phyloP scores from a whole-genome alignment of 2,888 invertebrate species.

The Ophioninae sp. region DNA sequence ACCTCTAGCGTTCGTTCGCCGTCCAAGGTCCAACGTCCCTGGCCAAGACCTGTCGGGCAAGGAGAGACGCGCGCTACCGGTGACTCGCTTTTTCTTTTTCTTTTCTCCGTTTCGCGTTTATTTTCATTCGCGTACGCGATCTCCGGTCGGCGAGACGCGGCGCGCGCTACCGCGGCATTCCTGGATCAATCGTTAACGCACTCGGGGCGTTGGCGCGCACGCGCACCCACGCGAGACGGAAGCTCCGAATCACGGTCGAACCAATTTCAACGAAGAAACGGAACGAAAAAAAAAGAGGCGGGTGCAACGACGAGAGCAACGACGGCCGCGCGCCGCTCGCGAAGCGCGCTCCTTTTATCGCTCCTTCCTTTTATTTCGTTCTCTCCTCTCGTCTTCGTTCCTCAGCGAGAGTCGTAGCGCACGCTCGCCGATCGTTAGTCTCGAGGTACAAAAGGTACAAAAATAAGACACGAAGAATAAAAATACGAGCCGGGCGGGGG shows the following conservation, averaged over 20 bases:
- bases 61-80: conserved; percentile 60
- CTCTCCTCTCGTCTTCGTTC: neutral
- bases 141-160: neutral
- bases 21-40: conserved; percentile 77
- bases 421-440: conserved; percentile 46
- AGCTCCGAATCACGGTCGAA: neutral
- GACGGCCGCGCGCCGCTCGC: neutral
- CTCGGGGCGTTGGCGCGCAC: neutral
- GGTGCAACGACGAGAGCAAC: neutral
- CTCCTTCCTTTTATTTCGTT: neutral
- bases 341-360: neutral
- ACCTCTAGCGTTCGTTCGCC: conserved; percentile 75
- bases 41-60: conserved; percentile 78
- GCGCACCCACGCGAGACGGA: neutral
- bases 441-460: conserved; percentile 57
- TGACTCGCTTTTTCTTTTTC: conserved; percentile 17
- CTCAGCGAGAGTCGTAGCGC: conserved; percentile 33
- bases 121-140: neutral
- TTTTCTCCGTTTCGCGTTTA: neutral
- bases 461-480: conserved; percentile 45
- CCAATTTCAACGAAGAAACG: too few species aligned
- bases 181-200: neutral
- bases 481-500: conserved; percentile 56
- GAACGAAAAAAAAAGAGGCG: neutral
- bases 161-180: neutral